These are phyloP conservation scores for Mormyrops boulengeri DNA, from an alignment of 2,797 vertebrate species.

Conservation along the genomic window DNA sequence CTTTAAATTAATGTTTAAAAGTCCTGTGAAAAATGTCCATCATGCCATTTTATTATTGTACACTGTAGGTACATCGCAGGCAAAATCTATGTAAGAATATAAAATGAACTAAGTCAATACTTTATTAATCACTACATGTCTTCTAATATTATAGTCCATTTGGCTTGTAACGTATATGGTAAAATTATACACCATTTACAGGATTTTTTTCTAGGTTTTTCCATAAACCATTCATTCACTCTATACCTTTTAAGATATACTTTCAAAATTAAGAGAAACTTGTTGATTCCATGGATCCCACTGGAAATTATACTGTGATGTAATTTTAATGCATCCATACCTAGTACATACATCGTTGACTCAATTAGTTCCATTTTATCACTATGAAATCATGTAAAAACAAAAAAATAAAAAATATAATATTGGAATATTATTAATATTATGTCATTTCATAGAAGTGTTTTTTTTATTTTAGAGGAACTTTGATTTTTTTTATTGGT, in stretches of 20 bases:
- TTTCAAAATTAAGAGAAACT: background rate
- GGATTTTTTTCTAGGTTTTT: background rate
- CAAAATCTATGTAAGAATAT: background rate
- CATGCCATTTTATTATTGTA: background rate
- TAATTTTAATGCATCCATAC: background rate
- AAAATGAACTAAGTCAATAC: background rate
- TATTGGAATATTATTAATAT: background rate
- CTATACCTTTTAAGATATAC: background rate
- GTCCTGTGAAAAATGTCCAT: background rate
- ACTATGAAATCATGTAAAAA: background rate
- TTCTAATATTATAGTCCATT: background rate
- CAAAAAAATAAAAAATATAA: background rate
- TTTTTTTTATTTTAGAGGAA: background rate
- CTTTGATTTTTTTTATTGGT: background rate
- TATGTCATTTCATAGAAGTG: background rate
- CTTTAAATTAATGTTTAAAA: constrained; percentile 2
- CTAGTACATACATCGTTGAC: background rate
- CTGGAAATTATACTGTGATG: background rate
- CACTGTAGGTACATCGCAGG: background rate
- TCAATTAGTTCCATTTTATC: background rate
- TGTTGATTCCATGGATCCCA: background rate
- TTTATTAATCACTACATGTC: background rate
- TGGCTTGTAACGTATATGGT: background rate
- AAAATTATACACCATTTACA: background rate
- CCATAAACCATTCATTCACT: background rate